Percentiles rank a stretch among this genome's conserved stretches.
These are phyloP conservation scores for Peromyscus leucopus DNA, from an alignment of 2,113 vertebrate genomes.

Conservation along the genomic window DNA sequence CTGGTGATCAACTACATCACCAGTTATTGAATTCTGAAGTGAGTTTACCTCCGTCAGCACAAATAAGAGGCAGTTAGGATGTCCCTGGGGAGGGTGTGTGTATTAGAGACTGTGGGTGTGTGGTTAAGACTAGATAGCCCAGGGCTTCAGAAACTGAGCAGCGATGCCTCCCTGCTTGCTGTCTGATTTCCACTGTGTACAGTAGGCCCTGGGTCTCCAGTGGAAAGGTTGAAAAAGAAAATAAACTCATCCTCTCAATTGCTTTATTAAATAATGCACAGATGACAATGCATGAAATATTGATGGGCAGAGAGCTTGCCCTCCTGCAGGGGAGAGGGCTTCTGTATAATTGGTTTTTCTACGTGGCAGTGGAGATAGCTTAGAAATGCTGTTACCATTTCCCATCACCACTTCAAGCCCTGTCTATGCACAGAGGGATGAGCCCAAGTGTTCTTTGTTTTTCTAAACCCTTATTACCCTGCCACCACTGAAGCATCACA, in stretches of 20 bases:
- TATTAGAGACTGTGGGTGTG: neutral
- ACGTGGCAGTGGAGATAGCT: slow-evolving; percentile 25
- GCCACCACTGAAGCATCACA: slow-evolving; percentile 54
- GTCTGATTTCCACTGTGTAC: slow-evolving; percentile 50
- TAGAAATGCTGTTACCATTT: slow-evolving; percentile 71
- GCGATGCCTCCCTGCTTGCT: neutral
- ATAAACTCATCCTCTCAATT: slow-evolving; percentile 67
- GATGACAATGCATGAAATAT: slow-evolving; percentile 72
- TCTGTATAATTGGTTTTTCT: slow-evolving; percentile 67
- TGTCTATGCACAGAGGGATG: slow-evolving; percentile 37
- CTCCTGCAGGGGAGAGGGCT: slow-evolving; percentile 55
- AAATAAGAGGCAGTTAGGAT: neutral
- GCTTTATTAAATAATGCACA: slow-evolving; percentile 79
- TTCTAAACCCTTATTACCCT: slow-evolving; percentile 70
- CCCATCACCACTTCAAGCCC: slow-evolving; percentile 58
- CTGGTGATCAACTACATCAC: neutral
- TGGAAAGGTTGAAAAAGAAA: slow-evolving; percentile 68
- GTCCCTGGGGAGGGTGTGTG: neutral
- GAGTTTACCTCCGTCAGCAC: neutral
- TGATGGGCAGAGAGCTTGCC: slow-evolving; percentile 58
- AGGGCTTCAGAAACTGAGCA: neutral
- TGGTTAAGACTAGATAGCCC: slow-evolving; percentile 8
- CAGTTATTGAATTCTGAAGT: slow-evolving; percentile 49
- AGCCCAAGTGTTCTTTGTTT: slow-evolving; percentile 22
- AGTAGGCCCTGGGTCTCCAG: slow-evolving; percentile 16